Percentiles rank a stretch among this genome's conserved stretches.
Evolutionary conservation across 2,113 vertebrate species (phyloP).

Genomic region (Vulpes ferrilata): DNA sequence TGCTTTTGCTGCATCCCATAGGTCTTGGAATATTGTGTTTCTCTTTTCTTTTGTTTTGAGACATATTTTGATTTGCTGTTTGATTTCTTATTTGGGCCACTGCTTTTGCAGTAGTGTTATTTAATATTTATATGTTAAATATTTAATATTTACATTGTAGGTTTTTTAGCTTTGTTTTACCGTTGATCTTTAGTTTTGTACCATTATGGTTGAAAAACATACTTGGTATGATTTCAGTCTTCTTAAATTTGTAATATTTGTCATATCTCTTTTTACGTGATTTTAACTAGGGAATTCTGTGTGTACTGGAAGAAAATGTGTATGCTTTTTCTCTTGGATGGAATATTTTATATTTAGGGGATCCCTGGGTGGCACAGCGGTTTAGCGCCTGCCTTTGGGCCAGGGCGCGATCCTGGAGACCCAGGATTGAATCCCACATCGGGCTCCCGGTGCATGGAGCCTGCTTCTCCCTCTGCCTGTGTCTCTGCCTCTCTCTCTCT

Average conservation of each 20-base stretch:
- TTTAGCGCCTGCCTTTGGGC: no score
- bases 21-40: neutral
- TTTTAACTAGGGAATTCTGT: neutral
- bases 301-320: neutral
- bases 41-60: neutral
- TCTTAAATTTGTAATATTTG: neutral
- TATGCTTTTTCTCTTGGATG: neutral
- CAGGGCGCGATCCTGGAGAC: no score
- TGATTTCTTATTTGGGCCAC: neutral
- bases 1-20: neutral
- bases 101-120: neutral
- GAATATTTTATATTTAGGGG: neutral
- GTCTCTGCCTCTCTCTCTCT: no score
- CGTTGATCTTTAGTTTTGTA: neutral
- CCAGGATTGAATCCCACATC: no score
- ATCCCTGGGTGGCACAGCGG: no score
- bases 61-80: neutral
- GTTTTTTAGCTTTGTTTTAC: neutral
- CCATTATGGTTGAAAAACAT: neutral
- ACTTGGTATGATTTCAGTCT: neutral
- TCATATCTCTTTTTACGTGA: neutral
- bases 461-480: no score
- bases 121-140: neutral
- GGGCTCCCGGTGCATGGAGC: no score
- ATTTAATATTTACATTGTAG: neutral